These are phyloP conservation scores for Eurytoma adleriae DNA, from an alignment of 2,888 invertebrate genomes.

Conservation along the genomic window DNA sequence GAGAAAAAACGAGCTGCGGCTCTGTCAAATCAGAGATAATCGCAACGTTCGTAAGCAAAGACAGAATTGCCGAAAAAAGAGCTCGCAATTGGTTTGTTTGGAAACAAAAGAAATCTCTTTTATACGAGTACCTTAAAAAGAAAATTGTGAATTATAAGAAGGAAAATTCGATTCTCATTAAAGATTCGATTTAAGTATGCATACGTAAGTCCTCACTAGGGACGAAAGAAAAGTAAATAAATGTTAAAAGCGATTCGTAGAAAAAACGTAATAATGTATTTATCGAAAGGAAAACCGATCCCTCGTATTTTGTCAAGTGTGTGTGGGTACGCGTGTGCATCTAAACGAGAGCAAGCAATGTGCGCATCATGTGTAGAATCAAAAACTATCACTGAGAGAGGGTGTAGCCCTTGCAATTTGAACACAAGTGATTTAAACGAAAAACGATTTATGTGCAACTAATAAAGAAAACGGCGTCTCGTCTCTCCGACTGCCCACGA, in stretches of 20 bases:
- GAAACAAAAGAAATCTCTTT: conserved; percentile 58
- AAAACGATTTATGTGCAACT: conserved; percentile 11
- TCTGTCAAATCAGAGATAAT: conserved; percentile 42
- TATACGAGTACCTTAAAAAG: conserved; percentile 62
- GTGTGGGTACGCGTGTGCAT: conserved; percentile 46
- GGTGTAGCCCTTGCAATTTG: conserved; percentile 14
- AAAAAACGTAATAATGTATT: conserved; percentile 63
- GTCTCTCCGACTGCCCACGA: conserved; percentile 18
- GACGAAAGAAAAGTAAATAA: conserved; percentile 61
- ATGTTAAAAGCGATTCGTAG: conserved; percentile 68
- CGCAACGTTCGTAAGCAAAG: background rate
- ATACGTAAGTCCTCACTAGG: conserved; percentile 64
- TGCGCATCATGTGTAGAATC: conserved; percentile 42
- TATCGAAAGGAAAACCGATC: conserved; percentile 56
- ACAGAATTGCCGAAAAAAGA: background rate
- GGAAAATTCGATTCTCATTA: conserved; percentile 63
- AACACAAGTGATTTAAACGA: conserved; percentile 4
- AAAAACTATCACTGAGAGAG: conserved; percentile 45
- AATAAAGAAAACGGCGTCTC: conserved; percentile 23
- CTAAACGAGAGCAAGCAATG: conserved; percentile 40
- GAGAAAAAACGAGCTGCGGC: background rate
- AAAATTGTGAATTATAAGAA: conserved; percentile 60
- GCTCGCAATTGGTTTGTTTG: conserved; percentile 34
- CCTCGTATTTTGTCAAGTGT: conserved; percentile 46
- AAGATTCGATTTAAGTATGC: conserved; percentile 60